These are phyloP conservation scores for Seriola dumerili DNA, from an alignment of 2,113 vertebrate species.

Conservation along the genomic window DNA sequence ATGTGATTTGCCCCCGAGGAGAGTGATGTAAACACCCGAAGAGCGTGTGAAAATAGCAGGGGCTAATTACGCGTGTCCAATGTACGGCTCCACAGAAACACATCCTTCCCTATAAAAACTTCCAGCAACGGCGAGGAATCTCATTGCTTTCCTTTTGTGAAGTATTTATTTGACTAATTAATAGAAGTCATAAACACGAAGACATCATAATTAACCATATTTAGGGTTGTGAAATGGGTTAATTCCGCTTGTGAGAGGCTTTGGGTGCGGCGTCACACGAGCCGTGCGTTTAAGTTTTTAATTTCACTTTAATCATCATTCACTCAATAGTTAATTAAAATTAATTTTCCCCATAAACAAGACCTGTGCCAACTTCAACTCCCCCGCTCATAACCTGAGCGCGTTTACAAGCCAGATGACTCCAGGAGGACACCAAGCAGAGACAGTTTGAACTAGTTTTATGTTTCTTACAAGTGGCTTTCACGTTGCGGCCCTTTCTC, in stretches of 20 bases:
- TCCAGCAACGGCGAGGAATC: constrained; percentile 53
- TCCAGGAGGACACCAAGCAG: constrained; percentile 35
- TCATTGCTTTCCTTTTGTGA: constrained; percentile 44
- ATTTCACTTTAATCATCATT: constrained; percentile 65
- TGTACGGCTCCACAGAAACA: constrained; percentile 65
- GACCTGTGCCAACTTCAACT: constrained; percentile 61
- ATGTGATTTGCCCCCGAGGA: constrained; percentile 77
- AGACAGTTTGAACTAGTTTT: constrained; percentile 48
- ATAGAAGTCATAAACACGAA: constrained; percentile 47
- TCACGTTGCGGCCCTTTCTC: constrained; percentile 34
- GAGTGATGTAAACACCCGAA: constrained; percentile 77
- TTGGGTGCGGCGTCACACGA: constrained; percentile 39
- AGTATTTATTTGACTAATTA: constrained; percentile 66
- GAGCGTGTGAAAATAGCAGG: constrained; percentile 77
- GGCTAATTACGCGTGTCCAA: constrained; percentile 80
- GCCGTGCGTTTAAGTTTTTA: constrained; percentile 60
- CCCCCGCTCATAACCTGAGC: constrained; percentile 48
- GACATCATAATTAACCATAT: constrained; percentile 44
- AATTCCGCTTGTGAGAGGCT: constrained; percentile 38
- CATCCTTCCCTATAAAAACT: constrained; percentile 65
- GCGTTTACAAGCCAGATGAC: constrained; percentile 48
- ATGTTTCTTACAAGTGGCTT: constrained; percentile 46
- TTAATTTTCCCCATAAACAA: constrained; percentile 70
- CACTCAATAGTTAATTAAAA: constrained; percentile 71
- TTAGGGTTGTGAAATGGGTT: constrained; percentile 45